Evolutionary conservation across 1,140 invertebrate genomes (phyloP).

Genomic region (Gryllus bimaculatus): DNA sequence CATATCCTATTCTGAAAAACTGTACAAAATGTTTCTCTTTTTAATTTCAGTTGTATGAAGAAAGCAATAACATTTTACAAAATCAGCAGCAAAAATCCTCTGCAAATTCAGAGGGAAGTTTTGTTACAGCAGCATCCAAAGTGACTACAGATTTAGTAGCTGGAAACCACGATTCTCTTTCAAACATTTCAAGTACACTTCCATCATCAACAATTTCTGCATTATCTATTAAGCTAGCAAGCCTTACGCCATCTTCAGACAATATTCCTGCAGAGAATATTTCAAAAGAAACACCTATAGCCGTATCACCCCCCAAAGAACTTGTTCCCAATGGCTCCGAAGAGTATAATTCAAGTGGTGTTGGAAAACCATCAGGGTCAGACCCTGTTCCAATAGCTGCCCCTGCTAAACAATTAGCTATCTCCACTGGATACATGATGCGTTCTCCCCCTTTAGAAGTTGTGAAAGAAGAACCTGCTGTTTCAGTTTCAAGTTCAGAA

Average conservation of each 20-base stretch:
- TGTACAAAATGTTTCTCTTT: neutral
- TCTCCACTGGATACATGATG: neutral
- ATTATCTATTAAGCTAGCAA: neutral
- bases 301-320: neutral
- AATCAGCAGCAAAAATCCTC: neutral
- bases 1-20: neutral
- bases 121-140: neutral
- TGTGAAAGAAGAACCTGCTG: conserved; percentile 12
- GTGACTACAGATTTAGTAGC: no score
- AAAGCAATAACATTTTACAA: neutral
- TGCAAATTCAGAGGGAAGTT: neutral
- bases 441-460: conserved; percentile 14
- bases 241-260: neutral
- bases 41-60: neutral
- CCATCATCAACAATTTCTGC: neutral
- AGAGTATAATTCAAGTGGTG: neutral
- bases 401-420: neutral
- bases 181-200: neutral
- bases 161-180: neutral
- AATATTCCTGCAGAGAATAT: neutral
- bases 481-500: neutral
- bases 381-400: neutral
- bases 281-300: neutral
- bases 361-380: neutral
- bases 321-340: no score